Base-by-base conservation (phyloP, 2,888 invertebrate genomes). In the Chrysomela aeneicollis region DNA sequence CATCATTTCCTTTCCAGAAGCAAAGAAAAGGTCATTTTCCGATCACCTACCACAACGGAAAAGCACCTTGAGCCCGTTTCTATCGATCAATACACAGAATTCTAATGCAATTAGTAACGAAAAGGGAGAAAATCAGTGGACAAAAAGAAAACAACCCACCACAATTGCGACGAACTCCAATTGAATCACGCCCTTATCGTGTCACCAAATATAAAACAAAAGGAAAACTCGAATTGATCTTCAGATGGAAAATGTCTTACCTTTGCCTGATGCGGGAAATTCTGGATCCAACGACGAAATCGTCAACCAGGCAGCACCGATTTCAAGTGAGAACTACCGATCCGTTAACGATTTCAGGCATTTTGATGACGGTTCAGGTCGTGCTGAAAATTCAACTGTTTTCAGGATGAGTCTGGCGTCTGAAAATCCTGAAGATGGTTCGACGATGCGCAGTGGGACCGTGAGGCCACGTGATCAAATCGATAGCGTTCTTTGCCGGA, bases 401-500 rank as follows among this genome's bases (percentile, higher is more conserved):
- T 68, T 62, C 68, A 69, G 67, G 67, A 67, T 52, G 58, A 61
- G 61, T 70, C 66, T 70, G 73, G 69, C 72, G 72, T 69, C 72
- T 69, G 63, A 66, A 68, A 69, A 66, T 67, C 64, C 66, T 64
- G 71, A 70, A 67, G 64, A 59, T 67, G 64, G 69, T 47, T 60
- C 50, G 22, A 53, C 26, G 63, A 57, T 63, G 69, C 69, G 69
- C 69, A 64, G 62, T 58, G 35, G 46, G 55, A 47, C 37, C 32
- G 53, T n/a, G 19, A 17, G 35, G 62, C 54, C 74, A 75, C 74
- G 73, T 75, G 75, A 74, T 66, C 71, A 32, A 71, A 75, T 75
- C 75, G 73, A 75, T 75, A 75, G 61, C 52, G 49, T 53, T 67
- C 67, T 70, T 71, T 67, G 70, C 71, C 67, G 73, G 70, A 69